Percentiles rank a stretch among this genome's conserved stretches.
phyloP scores from a whole-genome alignment of 2,888 invertebrate genomes.

The Baronia brevicornis region DNA sequence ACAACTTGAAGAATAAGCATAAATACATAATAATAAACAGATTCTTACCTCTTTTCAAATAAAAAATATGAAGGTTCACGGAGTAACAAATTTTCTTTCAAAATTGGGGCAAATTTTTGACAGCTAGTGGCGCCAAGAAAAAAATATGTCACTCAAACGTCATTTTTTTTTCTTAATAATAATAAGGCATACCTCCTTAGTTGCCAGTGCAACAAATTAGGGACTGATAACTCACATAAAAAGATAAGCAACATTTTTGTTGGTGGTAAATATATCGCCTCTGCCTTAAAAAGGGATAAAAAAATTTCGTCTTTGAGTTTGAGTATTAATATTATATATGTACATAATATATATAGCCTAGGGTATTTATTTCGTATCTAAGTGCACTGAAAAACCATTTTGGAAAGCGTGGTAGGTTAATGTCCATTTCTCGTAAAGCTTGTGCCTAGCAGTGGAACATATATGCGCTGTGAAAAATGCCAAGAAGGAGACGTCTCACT shows the following conservation, averaged over 20 bases:
- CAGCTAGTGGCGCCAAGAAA: slow-evolving; percentile 18
- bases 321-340: no score
- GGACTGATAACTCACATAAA: slow-evolving; percentile 14
- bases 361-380: no score
- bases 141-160: slow-evolving; percentile 16
- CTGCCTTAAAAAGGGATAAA: slow-evolving; percentile 17
- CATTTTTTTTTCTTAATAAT: slow-evolving; percentile 12
- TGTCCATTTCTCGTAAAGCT: no score
- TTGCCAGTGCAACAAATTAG: slow-evolving; percentile 16
- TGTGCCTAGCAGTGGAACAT: no score
- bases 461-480: no score
- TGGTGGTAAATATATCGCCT: slow-evolving; percentile 16
- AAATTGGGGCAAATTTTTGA: slow-evolving; percentile 18
- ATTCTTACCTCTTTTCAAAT: slow-evolving; percentile 19
- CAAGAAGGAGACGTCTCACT: no score
- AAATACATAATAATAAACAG: slow-evolving; percentile 18
- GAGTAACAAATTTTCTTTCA: slow-evolving; percentile 19
- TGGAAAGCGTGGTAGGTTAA: no score
- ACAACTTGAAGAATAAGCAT: slow-evolving; percentile 16
- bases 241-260: slow-evolving; percentile 16
- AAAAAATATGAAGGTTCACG: slow-evolving; percentile 20
- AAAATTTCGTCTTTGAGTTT: no score
- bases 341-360: no score
- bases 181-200: slow-evolving; percentile 11
- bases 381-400: no score